Conservation (phyloP, 1,140 invertebrate genomes). For the Diachasmimorpha longicaudata region DNA sequence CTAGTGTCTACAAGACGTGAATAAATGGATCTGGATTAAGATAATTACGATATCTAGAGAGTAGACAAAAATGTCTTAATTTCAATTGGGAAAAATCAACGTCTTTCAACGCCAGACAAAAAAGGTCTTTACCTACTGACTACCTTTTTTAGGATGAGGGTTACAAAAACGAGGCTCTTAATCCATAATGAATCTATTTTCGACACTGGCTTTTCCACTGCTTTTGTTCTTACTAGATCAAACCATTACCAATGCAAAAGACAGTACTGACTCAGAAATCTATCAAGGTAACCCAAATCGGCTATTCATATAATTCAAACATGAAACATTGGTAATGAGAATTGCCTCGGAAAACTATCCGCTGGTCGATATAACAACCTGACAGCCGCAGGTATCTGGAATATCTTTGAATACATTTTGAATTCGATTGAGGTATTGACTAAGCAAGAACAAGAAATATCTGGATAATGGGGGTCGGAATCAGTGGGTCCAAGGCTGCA, state of each 20-base stretch:
- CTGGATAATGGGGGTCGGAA: neutral
- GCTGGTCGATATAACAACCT: constrained; percentile 34
- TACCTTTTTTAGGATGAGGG: no score
- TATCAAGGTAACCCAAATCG: constrained; percentile 18
- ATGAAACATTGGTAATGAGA: constrained; percentile 40
- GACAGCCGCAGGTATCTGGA: constrained; percentile 44
- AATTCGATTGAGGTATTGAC: constrained; percentile 47
- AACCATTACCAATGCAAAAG: neutral
- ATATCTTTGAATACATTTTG: constrained; percentile 56
- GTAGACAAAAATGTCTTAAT: no score
- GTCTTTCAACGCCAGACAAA: no score
- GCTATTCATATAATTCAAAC: constrained; percentile 32
- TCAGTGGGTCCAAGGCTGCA: constrained; percentile 36
- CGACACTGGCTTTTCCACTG: neutral
- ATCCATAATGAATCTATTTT: no score
- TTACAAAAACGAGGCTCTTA: no score
- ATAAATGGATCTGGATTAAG: no score
- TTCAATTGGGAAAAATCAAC: no score
- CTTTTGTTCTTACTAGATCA: neutral
- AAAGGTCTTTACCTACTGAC: no score
- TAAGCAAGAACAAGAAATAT: neutral
- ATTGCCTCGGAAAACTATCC: constrained; percentile 25
- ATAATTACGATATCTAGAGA: no score
- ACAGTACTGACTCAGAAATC: neutral
- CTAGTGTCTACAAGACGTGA: no score